Base-by-base conservation (phyloP, 2,113 vertebrate genomes). In the Natator depressus region DNA sequence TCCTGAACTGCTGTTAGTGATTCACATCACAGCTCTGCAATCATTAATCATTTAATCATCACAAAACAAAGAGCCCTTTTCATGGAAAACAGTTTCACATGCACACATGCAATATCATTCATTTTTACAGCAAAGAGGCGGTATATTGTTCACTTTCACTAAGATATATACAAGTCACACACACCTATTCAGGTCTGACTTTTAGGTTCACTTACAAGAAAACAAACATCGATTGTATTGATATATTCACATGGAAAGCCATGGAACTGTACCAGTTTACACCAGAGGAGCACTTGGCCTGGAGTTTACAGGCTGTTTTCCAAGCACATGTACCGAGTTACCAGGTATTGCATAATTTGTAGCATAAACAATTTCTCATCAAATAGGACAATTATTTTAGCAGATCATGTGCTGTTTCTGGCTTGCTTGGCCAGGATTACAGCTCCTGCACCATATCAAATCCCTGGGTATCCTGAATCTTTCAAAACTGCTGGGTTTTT, bases 61-160 rank as follows among this genome's bases (percentile, higher is more conserved):
- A 6, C 27, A n/a, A 42, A 78, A 78, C 38, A 80, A 87, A 85
- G 93, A 91, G 10, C 17, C 27, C 55, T 31, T 90, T 59, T 35
- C 3, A 0, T 20, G 50, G 54, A 27, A 47, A 79, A 31, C 2
- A 2, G n/a, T 42, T 89, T 47, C 75, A 25, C 51, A 2, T 3
- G 17, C 31, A 2, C 82, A 11, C 25, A 51, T 65, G 35, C 55
- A 57, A 0, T 42, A 65, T 62, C 83, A 11, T 51, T 87, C 54
- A 5, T 31, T 49, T 80, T 85, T 27, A 75, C 87, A 89, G 83
- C 42, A 35, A 19, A 47, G 55, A 72, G n/a, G 2, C n/a, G 35
- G 75, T 14, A 1, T 46, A 4, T 5, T 49, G 46, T 27, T 88
- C 19, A 0, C 17, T 53, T 29, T 78, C 0, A 0, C 57, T 59